A percentile compares a stretch with the other conserved stretches of the same genome.
Conservation (phyloP, 2,888 invertebrate species). For the Pterostichus niger region DNA sequence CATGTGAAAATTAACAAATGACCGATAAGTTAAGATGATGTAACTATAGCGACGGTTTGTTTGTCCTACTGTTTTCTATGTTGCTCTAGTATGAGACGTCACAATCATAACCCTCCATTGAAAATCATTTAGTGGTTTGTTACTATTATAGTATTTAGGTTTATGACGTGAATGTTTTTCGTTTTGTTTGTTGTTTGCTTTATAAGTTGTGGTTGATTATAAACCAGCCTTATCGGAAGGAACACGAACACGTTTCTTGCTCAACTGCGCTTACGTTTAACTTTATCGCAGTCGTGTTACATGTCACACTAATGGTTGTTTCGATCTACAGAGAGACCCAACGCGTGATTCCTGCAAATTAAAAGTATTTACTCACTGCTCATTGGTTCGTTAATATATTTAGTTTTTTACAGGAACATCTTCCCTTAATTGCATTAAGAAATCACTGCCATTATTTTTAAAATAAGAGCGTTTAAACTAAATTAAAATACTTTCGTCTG, state of each 20-base stretch:
- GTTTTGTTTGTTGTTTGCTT: neutral
- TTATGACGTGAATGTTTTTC: neutral
- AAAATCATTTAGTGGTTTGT: no score
- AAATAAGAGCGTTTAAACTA: neutral
- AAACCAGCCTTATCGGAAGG: conserved; percentile 12
- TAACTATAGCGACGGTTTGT: no score
- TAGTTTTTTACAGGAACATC: neutral
- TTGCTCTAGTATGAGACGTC: no score
- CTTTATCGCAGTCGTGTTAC: conserved; percentile 31
- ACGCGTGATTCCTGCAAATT: conserved; percentile 36
- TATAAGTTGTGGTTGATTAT: conserved; percentile 19
- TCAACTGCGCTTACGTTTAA: conserved; percentile 15
- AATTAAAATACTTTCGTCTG: conserved; percentile 10
- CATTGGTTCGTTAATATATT: conserved; percentile 6
- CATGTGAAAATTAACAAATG: no score
- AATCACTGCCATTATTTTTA: neutral
- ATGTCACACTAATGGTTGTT: conserved; percentile 21
- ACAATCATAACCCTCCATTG: no score
- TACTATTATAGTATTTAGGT: neutral
- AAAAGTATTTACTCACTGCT: conserved; percentile 20
- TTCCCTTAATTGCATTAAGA: conserved; percentile 16
- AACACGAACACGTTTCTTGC: conserved; percentile 16
- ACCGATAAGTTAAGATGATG: no score
- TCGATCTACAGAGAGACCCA: conserved; percentile 7
- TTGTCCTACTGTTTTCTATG: no score